Conservation (phyloP, 2,113 vertebrate species). For the Pseudopipra pipra region DNA sequence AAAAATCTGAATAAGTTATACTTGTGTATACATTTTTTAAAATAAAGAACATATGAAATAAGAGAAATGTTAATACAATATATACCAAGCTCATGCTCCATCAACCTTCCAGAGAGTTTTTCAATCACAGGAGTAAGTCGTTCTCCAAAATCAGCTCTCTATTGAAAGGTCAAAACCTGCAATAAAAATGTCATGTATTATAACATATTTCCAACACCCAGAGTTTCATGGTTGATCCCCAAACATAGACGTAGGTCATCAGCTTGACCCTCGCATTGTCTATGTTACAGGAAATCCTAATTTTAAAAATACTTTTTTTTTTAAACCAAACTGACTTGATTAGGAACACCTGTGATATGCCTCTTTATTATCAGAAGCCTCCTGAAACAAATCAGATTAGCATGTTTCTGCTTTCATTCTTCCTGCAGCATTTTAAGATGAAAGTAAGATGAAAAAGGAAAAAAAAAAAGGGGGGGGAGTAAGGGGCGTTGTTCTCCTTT, state of each 20-base stretch:
- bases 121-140: slow-evolving; percentile 69
- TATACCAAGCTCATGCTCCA: slow-evolving; percentile 72
- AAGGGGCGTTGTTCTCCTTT: not conserved
- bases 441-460: slow-evolving; percentile 32
- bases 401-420: slow-evolving; percentile 73
- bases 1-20: slow-evolving; percentile 7
- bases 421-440: slow-evolving; percentile 56
- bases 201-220: slow-evolving; percentile 76
- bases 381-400: slow-evolving; percentile 76
- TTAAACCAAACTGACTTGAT: slow-evolving; percentile 66
- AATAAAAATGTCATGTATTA: slow-evolving; percentile 83
- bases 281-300: slow-evolving; percentile 62
- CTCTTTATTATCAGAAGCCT: slow-evolving; percentile 66
- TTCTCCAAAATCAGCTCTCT: slow-evolving; percentile 74
- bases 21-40: not conserved
- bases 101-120: slow-evolving; percentile 67
- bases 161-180: slow-evolving; percentile 78
- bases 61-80: slow-evolving; percentile 52
- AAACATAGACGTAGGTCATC: slow-evolving; percentile 70
- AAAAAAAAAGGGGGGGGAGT: not conserved
- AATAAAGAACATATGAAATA: slow-evolving; percentile 50
- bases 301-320: slow-evolving; percentile 62
- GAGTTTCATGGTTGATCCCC: slow-evolving; percentile 71
- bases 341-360: slow-evolving; percentile 77
- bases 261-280: slow-evolving; percentile 65